A percentile compares a stretch with the other conserved stretches of the same genome.
phyloP scores from a whole-genome alignment of 2,888 invertebrate genomes.

The Melanargia galathea region DNA sequence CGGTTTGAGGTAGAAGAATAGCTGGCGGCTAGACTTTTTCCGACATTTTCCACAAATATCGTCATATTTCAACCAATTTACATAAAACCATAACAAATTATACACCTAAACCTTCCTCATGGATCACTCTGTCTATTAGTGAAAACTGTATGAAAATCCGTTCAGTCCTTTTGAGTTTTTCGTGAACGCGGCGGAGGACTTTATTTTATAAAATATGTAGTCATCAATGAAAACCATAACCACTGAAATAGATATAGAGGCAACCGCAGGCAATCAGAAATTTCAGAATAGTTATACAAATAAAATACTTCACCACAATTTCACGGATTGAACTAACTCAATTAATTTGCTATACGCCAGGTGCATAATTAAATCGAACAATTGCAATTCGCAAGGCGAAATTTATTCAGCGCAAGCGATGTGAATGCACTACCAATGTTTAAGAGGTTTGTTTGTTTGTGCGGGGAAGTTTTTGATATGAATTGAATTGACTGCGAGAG shows the following conservation, averaged over 20 bases:
- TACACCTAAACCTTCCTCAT: no score
- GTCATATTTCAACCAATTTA: no score
- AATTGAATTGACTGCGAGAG: conserved; percentile 26
- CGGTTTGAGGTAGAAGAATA: no score
- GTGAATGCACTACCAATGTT: conserved; percentile 31
- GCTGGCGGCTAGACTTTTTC: no score
- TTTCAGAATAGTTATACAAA: conserved; percentile 22
- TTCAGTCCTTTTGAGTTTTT: no score
- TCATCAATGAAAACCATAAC: background rate
- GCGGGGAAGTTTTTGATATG: conserved; percentile 26
- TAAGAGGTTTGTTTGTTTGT: conserved; percentile 33
- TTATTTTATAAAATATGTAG: no score
- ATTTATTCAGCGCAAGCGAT: conserved; percentile 32
- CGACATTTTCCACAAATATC: no score
- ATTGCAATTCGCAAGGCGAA: conserved; percentile 35
- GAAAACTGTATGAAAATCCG: no score
- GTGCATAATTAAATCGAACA: conserved; percentile 38
- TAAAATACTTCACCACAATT: conserved; percentile 25
- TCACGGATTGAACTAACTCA: conserved; percentile 31
- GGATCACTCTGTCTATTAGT: no score
- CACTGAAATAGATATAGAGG: conserved; percentile 15
- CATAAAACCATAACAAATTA: no score
- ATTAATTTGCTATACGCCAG: conserved; percentile 37
- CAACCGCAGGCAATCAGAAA: conserved; percentile 12
- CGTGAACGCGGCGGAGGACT: no score